These are phyloP conservation scores for Drosophila lacertosa DNA, from an alignment of 1,140 invertebrate species.

Conservation along the genomic window DNA sequence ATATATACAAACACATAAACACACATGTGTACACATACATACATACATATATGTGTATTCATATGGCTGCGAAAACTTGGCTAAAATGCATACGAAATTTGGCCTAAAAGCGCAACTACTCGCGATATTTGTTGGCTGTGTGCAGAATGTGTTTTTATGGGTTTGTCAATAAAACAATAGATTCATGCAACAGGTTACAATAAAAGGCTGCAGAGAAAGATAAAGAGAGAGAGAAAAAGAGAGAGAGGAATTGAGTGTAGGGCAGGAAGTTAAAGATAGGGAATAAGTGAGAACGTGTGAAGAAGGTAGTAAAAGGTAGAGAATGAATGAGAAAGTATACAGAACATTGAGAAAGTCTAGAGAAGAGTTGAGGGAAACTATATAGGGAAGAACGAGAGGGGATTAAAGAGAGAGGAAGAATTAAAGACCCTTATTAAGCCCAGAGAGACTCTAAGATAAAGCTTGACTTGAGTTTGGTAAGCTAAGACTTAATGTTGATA, in stretches of 20 bases:
- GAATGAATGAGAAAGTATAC: no score
- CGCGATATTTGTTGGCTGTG: slow-evolving; percentile 13
- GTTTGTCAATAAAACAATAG: slow-evolving; percentile 5
- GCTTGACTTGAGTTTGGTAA: no score
- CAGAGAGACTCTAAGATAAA: no score
- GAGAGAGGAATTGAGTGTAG: background rate
- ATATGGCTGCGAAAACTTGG: background rate
- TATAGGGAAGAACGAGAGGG: no score
- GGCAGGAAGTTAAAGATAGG: background rate
- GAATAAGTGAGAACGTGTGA: no score
- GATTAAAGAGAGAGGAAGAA: no score
- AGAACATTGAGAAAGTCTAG: no score
- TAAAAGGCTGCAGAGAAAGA: background rate
- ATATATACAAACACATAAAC: background rate
- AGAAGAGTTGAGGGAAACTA: no score
- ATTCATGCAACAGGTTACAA: slow-evolving; percentile 42
- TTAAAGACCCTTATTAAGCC: no score
- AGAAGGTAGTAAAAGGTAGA: no score
- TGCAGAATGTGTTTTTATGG: slow-evolving; percentile 39
- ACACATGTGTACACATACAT: slow-evolving; percentile 3
- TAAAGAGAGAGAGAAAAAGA: no score
- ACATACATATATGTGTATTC: background rate
- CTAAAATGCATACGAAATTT: slow-evolving; percentile 49
- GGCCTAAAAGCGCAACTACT: slow-evolving; percentile 64
- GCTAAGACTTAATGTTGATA: no score